phyloP scores from a whole-genome alignment of 2,113 vertebrate genomes.

The Bucco capensis region DNA sequence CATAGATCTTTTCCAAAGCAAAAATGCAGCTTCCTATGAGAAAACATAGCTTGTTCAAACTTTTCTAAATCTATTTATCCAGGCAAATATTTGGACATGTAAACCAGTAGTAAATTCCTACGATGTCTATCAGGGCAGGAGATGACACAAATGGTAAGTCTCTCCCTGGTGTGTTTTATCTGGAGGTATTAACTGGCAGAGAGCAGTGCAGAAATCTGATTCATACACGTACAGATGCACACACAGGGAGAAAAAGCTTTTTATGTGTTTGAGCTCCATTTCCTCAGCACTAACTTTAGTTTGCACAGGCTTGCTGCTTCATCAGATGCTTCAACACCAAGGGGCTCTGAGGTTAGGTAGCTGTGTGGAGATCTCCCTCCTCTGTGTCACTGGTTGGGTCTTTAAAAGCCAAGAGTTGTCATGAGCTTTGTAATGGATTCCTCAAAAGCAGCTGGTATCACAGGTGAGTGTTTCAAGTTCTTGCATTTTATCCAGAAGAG shows the following conservation, averaged over 20 bases:
- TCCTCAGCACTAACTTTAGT: neutral
- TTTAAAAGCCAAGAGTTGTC: neutral
- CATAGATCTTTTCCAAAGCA: neutral
- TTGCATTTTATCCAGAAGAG: neutral
- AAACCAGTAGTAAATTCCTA: neutral
- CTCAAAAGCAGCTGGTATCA: neutral
- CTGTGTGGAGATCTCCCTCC: neutral
- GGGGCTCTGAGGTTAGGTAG: neutral
- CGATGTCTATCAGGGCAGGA: slow-evolving; percentile 13
- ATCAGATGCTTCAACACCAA: neutral
- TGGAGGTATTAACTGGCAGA: neutral
- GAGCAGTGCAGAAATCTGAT: neutral
- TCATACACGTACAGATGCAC: neutral
- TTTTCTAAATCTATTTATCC: slow-evolving; percentile 40
- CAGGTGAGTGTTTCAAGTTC: neutral
- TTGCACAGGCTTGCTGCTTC: neutral
- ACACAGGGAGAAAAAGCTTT: neutral
- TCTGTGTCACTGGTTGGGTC: neutral
- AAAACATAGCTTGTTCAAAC: slow-evolving; percentile 35
- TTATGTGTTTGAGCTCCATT: neutral
- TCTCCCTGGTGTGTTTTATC: neutral
- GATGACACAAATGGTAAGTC: neutral
- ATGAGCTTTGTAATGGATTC: neutral
- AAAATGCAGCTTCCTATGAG: neutral
- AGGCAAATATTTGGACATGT: slow-evolving; percentile 64